Base-by-base conservation (phyloP, 2,888 invertebrate genomes). In the Biston betularia region DNA sequence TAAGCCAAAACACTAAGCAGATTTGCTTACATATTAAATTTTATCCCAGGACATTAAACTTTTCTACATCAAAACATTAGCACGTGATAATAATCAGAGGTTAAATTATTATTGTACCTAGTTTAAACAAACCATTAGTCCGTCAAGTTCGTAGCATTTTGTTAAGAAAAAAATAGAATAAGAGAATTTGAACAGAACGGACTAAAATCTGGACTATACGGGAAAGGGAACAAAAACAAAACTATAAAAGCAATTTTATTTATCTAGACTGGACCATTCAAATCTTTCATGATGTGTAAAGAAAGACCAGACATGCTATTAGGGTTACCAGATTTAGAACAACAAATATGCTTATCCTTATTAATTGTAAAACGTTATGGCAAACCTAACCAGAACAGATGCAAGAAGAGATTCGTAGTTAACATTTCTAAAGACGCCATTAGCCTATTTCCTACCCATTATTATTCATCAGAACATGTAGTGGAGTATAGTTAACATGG, bases 1-100 rank as follows among this genome's bases (percentile, higher is more conserved):
- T 65, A 58, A 74, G 73, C 65, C 54, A 42, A 64, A 70, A 78
- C 74, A 79, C 63, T 73, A 67, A 72, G 58, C 76, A 79, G 75
- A 68, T 71, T 69, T 57, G 33, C 58, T 63, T 11, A 69, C 5
- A 45, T 33, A 42, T 55, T 54, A 10, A 54, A 48, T 49, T 42
- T 59, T 46, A 64, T 53, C 54, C 48, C 14, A 40, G 12, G 14
- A 46, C 24, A 40, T 50, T 40, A 50, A 49, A 14, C 11, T 64
- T 53, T 58, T 64, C 40, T 46, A 59, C 48, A 46, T 14, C 33
- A 24, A 24, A 15, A 14, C 35, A 52, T 10, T 40, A 24, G 45
- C 57, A 56, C 57, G 15, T 62, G 44, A 56, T 38, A 35, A n/a
- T n/a, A n/a, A 42, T 56, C 48, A 15, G 12, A 24, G 35, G 44